Base-by-base conservation (phyloP, 2,113 vertebrate genomes). In the Toxostoma redivivum region DNA sequence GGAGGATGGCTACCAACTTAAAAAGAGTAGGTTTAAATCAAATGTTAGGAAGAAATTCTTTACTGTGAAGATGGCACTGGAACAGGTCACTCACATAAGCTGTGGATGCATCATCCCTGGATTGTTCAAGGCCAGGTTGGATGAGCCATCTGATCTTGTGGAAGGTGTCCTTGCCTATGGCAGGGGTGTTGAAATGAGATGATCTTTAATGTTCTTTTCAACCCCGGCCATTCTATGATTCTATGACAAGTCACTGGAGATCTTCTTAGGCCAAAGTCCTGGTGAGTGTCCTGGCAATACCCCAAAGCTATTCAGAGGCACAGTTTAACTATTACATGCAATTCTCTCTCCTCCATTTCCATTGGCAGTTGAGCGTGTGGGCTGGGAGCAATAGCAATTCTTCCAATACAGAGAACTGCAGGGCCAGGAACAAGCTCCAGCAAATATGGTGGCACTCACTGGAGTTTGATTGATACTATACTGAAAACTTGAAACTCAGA, bases 321-420 rank as follows among this genome's bases (percentile, higher is more conserved):
- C 23, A 60, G 1, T 40, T 72, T 61, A 77, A 17, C 10, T 33
- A 4, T 5, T 17, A 45, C 3, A 7, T 8, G 8, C 27, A 67
- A n/a, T 64, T 38, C 2, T 44, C 15, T 60, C 19, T 80, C 31
- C 17, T 48, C 15, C 12, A 6, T 42, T 4, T 1, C 57, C 38
- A 50, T 11, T 35, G 38, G 30, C 6, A 9, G 25, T 20, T 38
- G 35, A 40, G 12, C 9, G 4, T 24, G 8, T 13, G 17, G 47
- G 8, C 48, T 56, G 37, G 20, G 14, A 5, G 7, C 0, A 5
- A 44, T 23, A 62, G 5, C 4, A 37, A 40, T 10, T 72, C 23
- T 72, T 86, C 48, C 1, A 2, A 15, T 21, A 57, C 0, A 3
- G 61, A 92, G 45, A 83, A 53, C 25, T 3, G 0, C 33, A 53